Evolutionary conservation across 2,113 vertebrate genomes (phyloP).

Genomic region (Scophthalmus maximus): DNA sequence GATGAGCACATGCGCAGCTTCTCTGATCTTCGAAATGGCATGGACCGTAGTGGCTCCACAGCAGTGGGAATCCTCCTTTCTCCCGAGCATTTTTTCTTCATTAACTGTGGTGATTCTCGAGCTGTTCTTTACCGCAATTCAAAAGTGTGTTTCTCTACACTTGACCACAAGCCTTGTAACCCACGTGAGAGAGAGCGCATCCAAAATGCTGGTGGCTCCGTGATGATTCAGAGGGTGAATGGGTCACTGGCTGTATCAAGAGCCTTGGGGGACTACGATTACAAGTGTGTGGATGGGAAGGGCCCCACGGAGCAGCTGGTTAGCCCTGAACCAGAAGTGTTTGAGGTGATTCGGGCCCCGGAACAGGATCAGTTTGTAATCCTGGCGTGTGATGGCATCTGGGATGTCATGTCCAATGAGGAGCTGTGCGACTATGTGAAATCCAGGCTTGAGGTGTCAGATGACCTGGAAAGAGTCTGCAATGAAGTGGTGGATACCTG

Average conservation of each 20-base stretch:
- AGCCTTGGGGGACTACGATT: conserved; percentile 98
- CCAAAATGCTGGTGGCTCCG: conserved; percentile 98
- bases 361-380: conserved; percentile 97
- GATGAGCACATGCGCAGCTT: conserved; percentile 99
- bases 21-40: conserved; percentile 95
- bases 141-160: conserved; percentile 96
- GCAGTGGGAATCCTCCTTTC: conserved; percentile 95
- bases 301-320: conserved; percentile 99
- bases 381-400: conserved; percentile 98
- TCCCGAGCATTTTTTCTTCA: conserved; percentile 94
- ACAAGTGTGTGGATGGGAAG: conserved; percentile 98
- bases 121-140: conserved; percentile 93
- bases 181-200: conserved; percentile 97
- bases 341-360: conserved; percentile 91
- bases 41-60: conserved; percentile 98
- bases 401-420: conserved; percentile 99
- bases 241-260: conserved; percentile 97
- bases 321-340: conserved; percentile 97
- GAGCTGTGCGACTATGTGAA: conserved; percentile 98
- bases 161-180: conserved; percentile 99
- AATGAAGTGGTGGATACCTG: conserved; percentile 99
- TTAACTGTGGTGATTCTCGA: conserved; percentile 98
- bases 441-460: conserved; percentile 94
- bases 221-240: conserved; percentile 99
- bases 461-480: conserved; percentile 98